Evolutionary conservation across 37 sponge, comb jelly and placozoan species (phyloP), one percentile per base, ranked within the genome.

Genomic region (Ianthella basta): DNA sequence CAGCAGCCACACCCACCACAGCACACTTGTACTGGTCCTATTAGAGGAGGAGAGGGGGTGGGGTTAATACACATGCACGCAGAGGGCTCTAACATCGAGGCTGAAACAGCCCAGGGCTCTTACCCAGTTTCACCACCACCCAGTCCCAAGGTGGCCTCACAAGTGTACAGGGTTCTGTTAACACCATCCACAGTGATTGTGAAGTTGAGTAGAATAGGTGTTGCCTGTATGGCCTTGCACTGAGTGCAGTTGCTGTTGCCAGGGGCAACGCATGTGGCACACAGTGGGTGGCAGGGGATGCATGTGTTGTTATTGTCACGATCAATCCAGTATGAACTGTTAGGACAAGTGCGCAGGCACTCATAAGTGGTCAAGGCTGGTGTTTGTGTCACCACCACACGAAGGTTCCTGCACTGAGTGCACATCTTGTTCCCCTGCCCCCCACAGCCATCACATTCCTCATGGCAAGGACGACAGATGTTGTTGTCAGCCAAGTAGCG

Each of bases 171-270:
- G 8, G 50, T 44, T 8, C 50, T 44, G 50, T 44, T 8, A 44
- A 44, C 50, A 8, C 50, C 50, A 44, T 44, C 8, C 3, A 44
- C 50, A 10, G 50, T 44, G 50, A 44, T 8, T 44, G 50, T 44
- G 50, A 3, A 8, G 8, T 44, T 44, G 50, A 44, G 50, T 8
- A 10, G 6, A 44, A 44, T 8, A 44, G 50, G 8, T 8, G 8
- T 10, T 3, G 50, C 50, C 50, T 44, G 50, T 19, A 86, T 3
- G 8, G 50, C 50, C 50, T 44, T 44, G 50, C 90, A 90, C 5
- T 54, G 3, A 33, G 83, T 82, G 57, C 90, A 90, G 81, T 86
- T 86, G n/a, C 34, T 82, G 25, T 56, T 37, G 15, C 86, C 86
- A 13, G 86, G 82, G 15, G 78, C 90, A 34, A 88, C 56, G 39